Base-by-base conservation (phyloP, 2,797 vertebrate genomes). In the Cephalopachus bancanus region DNA sequence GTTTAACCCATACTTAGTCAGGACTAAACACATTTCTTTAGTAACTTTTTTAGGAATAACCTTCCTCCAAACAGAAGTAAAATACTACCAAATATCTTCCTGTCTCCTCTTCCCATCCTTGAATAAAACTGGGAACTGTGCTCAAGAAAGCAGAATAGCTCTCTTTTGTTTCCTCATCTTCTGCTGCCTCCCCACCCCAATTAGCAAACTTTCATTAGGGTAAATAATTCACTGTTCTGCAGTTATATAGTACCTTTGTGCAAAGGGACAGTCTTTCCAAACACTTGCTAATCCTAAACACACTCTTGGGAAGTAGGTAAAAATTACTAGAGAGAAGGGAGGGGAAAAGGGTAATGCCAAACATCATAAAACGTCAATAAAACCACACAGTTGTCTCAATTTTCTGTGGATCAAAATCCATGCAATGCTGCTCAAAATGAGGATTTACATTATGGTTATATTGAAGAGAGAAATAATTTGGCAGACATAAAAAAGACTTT, bases 201-300 rank as follows among this genome's bases (percentile, higher is more conserved):
- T 87, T 59, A 97, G 72, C 62, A 74, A 78, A 90, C 64, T 92
- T 95, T 86, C 85, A 88, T 94, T 89, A 80, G 20, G 51, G 96
- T 95, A 79, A 98, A 98, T 97, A 96, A 97, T 95, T 97, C 92
- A 97, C 96, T 89, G 24, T 94, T 96, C 93, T 91, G n/a, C 79
- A 96, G 96, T 95, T 97, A 95, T 81, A 96, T 64, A 96, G 89
- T 96, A 96, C 86, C 92, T 91, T 65, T 95, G 92, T 93, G 93
- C 89, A 94, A 94, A 96, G 90, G 67, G 28, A 90, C 5, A 94
- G 76, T 96, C 81, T 96, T 90, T 90, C 62, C 20, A 96, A 97
- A 96, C 76, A 83, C 92, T 96, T 92, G 90, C 95, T 97, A 97
- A 98, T 97, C 79, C 92, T 92, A 94, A 97, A 93, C 88, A 94